phyloP scores from a whole-genome alignment of 1,140 invertebrate species.

The Brachionus koreanus region DNA sequence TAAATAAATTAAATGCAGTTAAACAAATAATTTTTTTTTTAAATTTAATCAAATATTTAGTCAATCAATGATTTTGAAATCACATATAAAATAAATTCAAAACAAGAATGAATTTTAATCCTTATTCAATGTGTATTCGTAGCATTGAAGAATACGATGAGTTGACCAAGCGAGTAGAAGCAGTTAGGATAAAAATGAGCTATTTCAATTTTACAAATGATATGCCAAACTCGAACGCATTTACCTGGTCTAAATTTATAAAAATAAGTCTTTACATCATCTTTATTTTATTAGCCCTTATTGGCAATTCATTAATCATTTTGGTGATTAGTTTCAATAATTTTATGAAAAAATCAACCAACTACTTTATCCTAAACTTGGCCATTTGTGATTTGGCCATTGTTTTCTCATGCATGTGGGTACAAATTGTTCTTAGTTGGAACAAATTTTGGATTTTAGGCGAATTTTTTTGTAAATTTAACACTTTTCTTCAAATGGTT shows the following conservation, averaged over 20 bases:
- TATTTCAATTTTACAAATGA: slow-evolving; percentile 4
- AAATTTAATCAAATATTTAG: no score
- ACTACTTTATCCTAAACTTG: slow-evolving; percentile 36
- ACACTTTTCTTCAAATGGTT: background rate
- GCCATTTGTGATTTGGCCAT: background rate
- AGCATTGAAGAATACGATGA: background rate
- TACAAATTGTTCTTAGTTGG: background rate
- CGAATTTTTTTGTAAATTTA: slow-evolving; percentile 33
- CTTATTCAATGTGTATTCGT: background rate
- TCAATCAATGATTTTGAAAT: no score
- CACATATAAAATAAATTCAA: background rate
- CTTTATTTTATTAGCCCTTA: background rate
- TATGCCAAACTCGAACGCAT: background rate
- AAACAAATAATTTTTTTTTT: background rate
- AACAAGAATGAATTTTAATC: background rate
- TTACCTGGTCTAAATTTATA: background rate
- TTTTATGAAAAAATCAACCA: slow-evolving; percentile 19
- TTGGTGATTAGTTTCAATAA: background rate
- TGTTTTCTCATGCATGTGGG: slow-evolving; percentile 12
- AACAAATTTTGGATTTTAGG: slow-evolving; percentile 24
- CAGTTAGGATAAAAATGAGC: background rate
- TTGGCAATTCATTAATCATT: background rate
- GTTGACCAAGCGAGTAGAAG: background rate
- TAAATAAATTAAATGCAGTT: background rate
- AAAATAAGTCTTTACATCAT: background rate